Percentiles rank a stretch among this genome's conserved stretches.
These are phyloP conservation scores for Onychomys leucogaster DNA, from an alignment of 2,797 vertebrate genomes.

Conservation along the genomic window DNA sequence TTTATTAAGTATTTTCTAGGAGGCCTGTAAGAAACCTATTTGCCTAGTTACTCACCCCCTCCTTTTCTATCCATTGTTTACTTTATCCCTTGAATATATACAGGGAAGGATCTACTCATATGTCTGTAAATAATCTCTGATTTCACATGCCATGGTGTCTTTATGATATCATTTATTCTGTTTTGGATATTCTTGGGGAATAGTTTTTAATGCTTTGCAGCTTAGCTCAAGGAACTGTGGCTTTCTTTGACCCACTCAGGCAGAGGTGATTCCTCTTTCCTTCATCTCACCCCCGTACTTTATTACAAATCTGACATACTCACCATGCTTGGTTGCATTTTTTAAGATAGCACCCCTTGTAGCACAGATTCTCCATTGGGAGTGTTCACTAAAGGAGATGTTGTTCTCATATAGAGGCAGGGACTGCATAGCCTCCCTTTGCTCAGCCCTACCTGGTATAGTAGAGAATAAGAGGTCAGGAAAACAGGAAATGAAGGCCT, in stretches of 20 bases:
- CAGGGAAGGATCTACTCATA: not conserved
- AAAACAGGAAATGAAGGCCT: not conserved
- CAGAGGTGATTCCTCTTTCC: not conserved
- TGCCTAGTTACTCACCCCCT: not conserved
- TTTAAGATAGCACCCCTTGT: not conserved
- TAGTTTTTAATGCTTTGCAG: not conserved
- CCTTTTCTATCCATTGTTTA: not conserved
- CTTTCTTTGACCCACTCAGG: not conserved
- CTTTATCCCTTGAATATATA: not conserved
- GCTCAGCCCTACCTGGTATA: not conserved
- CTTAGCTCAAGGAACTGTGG: not conserved
- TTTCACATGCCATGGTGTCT: not conserved
- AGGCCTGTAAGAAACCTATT: not conserved
- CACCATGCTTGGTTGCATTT: not conserved
- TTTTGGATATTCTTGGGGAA: conserved; percentile 4
- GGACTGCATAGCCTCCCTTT: not conserved
- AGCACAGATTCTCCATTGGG: not conserved
- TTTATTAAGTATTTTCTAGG: not conserved
- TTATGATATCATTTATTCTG: not conserved
- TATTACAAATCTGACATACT: not conserved
- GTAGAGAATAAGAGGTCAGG: not conserved
- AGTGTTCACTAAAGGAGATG: not conserved
- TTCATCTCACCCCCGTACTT: not conserved
- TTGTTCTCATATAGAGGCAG: not conserved
- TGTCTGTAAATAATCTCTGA: not conserved